These are phyloP conservation scores for Eutrigla gurnardus DNA, from an alignment of 2,797 vertebrate genomes.

Conservation along the genomic window DNA sequence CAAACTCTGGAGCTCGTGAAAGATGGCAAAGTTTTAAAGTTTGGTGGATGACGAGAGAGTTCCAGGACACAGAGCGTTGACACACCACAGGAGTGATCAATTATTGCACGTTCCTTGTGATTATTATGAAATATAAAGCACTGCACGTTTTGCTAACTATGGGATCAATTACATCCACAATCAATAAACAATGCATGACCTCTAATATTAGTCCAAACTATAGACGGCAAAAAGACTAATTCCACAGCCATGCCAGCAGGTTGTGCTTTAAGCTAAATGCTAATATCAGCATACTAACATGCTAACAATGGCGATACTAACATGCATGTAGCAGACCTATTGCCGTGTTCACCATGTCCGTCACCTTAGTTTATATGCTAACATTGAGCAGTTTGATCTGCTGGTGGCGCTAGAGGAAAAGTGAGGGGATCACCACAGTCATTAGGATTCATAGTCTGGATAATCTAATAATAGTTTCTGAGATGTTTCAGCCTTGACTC, in stretches of 20 bases:
- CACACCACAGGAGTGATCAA: neutral
- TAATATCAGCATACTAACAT: neutral
- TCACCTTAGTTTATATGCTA: neutral
- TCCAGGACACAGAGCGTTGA: neutral
- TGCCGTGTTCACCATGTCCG: neutral
- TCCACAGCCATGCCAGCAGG: neutral
- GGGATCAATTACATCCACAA: neutral
- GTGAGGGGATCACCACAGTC: neutral
- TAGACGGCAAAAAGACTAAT: neutral
- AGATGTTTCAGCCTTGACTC: neutral
- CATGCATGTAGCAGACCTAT: neutral
- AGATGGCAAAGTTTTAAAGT: neutral
- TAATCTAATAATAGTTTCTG: neutral
- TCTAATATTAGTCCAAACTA: neutral
- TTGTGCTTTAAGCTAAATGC: neutral
- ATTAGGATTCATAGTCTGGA: neutral
- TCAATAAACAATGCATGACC: neutral
- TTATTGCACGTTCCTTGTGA: neutral
- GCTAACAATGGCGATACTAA: neutral
- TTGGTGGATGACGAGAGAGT: neutral
- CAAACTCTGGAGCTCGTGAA: neutral
- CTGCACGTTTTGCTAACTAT: neutral
- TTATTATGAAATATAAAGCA: neutral
- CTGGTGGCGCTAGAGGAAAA: neutral
- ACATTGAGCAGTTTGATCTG: neutral